Conservation (phyloP, 2,797 vertebrate species). For the Betta splendens region DNA sequence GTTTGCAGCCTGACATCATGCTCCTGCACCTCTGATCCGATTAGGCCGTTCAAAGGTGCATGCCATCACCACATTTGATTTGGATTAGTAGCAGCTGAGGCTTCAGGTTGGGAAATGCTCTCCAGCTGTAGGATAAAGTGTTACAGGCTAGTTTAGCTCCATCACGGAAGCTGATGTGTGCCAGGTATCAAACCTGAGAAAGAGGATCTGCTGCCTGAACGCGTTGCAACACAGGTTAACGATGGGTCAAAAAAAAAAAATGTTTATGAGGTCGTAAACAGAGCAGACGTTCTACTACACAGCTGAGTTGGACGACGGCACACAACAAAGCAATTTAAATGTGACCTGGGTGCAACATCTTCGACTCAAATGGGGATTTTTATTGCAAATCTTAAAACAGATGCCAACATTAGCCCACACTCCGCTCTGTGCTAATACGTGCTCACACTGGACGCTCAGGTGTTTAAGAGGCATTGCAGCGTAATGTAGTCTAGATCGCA, state of each 20-base stretch:
- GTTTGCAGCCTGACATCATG: slow-evolving; percentile 36
- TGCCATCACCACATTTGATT: slow-evolving; percentile 21
- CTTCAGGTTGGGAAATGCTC: slow-evolving; percentile 18
- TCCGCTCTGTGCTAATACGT: slow-evolving; percentile 1
- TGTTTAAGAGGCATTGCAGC: slow-evolving; percentile 43
- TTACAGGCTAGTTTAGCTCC: not conserved
- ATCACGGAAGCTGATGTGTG: not conserved
- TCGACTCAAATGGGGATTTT: not conserved
- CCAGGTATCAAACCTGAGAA: slow-evolving; percentile 5
- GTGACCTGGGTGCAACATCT: too few relatives aligned
- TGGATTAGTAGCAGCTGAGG: slow-evolving; percentile 48
- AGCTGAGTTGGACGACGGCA: not conserved
- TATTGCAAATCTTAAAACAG: too few relatives aligned
- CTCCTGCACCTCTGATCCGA: slow-evolving; percentile 42
- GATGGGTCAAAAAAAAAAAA: not conserved
- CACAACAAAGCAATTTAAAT: not conserved
- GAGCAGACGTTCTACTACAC: not conserved
- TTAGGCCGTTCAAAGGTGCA: slow-evolving; percentile 48
- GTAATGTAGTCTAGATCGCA: slow-evolving; percentile 46
- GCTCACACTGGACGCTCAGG: slow-evolving; percentile 42
- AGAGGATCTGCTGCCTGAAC: not conserved
- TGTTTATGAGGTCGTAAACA: not conserved
- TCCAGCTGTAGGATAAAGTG: not conserved
- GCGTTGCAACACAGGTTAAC: not conserved
- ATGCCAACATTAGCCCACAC: not conserved